Evolutionary conservation across 2,888 invertebrate species (phyloP), one percentile per base, ranked within the genome.

Genomic region (Pterostichus niger): DNA sequence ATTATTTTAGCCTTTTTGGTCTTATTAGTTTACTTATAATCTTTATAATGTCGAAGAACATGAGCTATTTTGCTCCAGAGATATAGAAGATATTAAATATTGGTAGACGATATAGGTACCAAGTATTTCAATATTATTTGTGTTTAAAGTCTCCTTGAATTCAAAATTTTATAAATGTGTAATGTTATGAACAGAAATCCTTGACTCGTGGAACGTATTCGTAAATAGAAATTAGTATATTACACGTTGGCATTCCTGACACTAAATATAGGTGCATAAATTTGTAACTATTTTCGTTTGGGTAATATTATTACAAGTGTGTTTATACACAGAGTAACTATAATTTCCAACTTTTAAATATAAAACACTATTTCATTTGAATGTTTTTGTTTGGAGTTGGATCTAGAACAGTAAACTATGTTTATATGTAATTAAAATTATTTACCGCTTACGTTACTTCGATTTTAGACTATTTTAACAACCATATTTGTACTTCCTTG

Each of bases 251-350:
- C 68, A 71, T 71, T 71, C 68, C 44, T 71, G 68, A 6, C 40
- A 15, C 68, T 71, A 71, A 71, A 71, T 71, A 71, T 71, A 71
- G 68, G 24, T 11, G 40, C 17, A 71, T 71, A 71, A 71, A 71
- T 71, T 40, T 15, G 6, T 9, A 24, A 44, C 44, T 71, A 71
- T 71, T 71, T 40, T 71, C 44, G 68, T 40, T 33, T 15, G n/a
- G 1, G 64, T 71, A 40, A 44, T 71, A 71, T 71, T 71, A 71
- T 71, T 44, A 71, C 68, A 71, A 71, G 68, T 71, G 68, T 71
- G 68, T 71, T 71, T 71, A 71, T 71, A 71, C 15, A 71, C 68
- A 71, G 44, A 71, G 68, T 71, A 71, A 17, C 17, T 71, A 71
- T 40, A 15, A 9, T 71, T 44, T 64, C 33, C 31, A n/a, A 64